Base-by-base conservation (phyloP, 1,140 invertebrate species). In the Phocides pigmalion region DNA sequence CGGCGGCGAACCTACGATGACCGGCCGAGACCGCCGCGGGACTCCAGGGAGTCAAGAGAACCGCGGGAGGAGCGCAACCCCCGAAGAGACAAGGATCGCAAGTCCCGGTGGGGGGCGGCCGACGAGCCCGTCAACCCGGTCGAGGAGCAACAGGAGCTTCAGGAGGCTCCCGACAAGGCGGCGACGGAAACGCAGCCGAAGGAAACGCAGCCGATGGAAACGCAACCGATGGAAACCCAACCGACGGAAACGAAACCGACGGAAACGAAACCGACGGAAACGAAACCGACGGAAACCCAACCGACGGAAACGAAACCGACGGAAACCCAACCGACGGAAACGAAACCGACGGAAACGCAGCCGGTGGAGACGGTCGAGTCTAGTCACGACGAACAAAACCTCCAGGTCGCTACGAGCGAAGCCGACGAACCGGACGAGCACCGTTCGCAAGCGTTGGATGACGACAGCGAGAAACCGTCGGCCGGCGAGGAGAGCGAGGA, bases 81-180 rank as follows among this genome's bases (percentile, higher is more conserved):
- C 0, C 75, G 81, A 17, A 70, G 87, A 46, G 85, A 90, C 25
- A 90, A 81, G 66, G 87, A 90, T 66, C 81, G 87, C 37, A 91
- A 90, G 50, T 90, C 87, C 0, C 76, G 89, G 35, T 91, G 89
- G 89, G 89, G 87, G 1, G 89, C 87, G 0, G 79, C 83, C 0
- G 87, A 89, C 2, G 86, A 88, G n/a, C 39, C 63, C 4, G 49
- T 46, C 0, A 39, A 61, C 14, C 61, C 63, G 28, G 49, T n/a
- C 11, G 70, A 74, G 6, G 68, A 63, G 12, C 50, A 63, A 50
- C 4, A 11, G 15, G 44, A 58, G 16, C 35, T 62, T 22, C 39
- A 32, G n/a, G 51, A 54, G 16, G 19, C 9, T 16, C 19, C 20
- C 11, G 58, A 66, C 12, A 16, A 3, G 11, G n/a, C 3, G 54